Evolutionary conservation across 1,140 invertebrate species (phyloP).

Genomic region (Drosophila nigrodunni): DNA sequence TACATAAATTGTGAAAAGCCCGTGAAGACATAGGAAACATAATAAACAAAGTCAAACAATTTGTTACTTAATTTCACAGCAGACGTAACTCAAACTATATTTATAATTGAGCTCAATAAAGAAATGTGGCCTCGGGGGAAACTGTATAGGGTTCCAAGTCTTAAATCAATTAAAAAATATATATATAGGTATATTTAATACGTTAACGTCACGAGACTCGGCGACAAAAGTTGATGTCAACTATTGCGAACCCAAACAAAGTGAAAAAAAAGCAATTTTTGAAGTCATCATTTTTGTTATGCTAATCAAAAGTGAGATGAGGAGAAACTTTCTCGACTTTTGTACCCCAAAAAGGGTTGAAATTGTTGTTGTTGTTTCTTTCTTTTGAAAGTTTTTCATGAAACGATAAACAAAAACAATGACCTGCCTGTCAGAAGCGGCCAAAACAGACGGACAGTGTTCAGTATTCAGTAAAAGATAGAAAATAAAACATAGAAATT

Average conservation of each 20-base stretch:
- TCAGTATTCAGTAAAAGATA: conserved; percentile 12
- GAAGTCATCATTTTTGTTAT: conserved; percentile 53
- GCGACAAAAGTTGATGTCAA: conserved; percentile 15
- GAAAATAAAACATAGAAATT: conserved; percentile 54
- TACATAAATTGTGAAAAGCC: conserved; percentile 23
- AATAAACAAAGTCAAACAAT: conserved; percentile 21
- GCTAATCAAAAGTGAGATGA: conserved; percentile 61
- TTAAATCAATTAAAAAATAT: neutral
- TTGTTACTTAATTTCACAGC: conserved; percentile 17
- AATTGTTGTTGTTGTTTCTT: conserved; percentile 37
- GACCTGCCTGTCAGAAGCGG: conserved; percentile 51
- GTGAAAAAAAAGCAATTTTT: conserved; percentile 38
- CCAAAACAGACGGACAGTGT: conserved; percentile 37
- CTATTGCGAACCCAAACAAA: neutral
- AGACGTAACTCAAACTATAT: neutral
- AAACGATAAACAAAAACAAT: conserved; percentile 76
- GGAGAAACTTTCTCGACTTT: conserved; percentile 65
- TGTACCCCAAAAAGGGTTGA: conserved; percentile 7
- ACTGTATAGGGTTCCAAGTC: conserved; percentile 3
- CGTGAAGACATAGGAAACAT: conserved; percentile 3
- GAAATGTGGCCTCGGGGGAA: conserved; percentile 14
- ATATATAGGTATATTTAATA: conserved; percentile 30
- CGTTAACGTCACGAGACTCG: conserved; percentile 18
- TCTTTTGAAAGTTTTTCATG: conserved; percentile 57
- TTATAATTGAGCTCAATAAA: conserved; percentile 25